Evolutionary conservation across 53 echinoderm and acorn worm species (phyloP), one percentile per base, ranked within the genome.

Genomic region (Henricia sp.): DNA sequence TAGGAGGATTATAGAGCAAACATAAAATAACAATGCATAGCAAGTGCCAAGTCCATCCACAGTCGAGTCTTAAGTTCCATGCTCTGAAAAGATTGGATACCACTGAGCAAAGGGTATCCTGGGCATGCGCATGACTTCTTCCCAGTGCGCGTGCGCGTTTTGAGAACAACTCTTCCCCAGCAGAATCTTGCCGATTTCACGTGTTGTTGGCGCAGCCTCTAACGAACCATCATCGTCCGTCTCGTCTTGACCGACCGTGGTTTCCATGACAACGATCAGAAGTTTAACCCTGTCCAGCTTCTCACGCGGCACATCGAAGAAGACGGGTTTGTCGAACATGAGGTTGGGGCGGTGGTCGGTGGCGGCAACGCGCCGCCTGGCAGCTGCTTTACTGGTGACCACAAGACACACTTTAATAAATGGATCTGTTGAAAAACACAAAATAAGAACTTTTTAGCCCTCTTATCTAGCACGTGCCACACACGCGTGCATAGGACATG

Each of bases 91-190:
- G 2, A 83, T 53, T 11, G 83, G 69, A 14, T 83, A 83, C 83
- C 68, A 68, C 17, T 83, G 54, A 16, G 83, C 83, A 21, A 83
- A 53, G 2, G 52, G 83, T 38, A 68, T 48, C 44, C 83, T 34
- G 16, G 83, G 68, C 44, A 38, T 24, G 11, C 51, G 53, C 1
- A 20, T 68, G 3, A 83, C 37, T 14, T 52, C 83, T 14, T 68
- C 53, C 83, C 83, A 83, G 36, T 83, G 83, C 33, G 39, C 53
- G 29, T 68, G 68, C 34, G 83, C 68, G 38, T 83, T 53, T 4
- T 36, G 6, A 12, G 69, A 51, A 54, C 83, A 83, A 38, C 54
- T 35, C 69, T 40, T 51, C 14, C 83, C 83, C 20, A 83, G 21
- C 14, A 83, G 28, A 3, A 83, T 53, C 48, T 68, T 33, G 37